Base-by-base conservation (phyloP, 2,888 invertebrate species). In the Chaitophorus viminalis region DNA sequence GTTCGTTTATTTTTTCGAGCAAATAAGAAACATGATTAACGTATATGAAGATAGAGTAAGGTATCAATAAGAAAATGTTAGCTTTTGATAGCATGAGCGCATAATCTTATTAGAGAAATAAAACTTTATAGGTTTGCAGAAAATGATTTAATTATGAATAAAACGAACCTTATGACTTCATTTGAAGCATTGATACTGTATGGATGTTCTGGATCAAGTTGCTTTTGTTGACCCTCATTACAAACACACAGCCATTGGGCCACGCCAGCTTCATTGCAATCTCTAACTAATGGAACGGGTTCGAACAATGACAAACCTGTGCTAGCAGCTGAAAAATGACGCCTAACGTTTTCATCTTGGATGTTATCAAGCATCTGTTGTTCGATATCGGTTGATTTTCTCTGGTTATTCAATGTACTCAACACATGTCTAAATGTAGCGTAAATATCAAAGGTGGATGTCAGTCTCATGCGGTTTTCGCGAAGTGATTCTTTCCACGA, bases 381-480 rank as follows among this genome's bases (percentile, higher is more conserved):
- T 33, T 81, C 31, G 25, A 87, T 84, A 74, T 52, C 36, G 31
- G 54, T 77, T 46, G 79, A 68, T 87, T 68, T 74, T 17, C 21
- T 87, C 33, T 78, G 79, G 5, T 74, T 77, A 17, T 86, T 88
- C 54, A 90, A 81, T 52, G 89, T 90, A 14, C 85, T 52, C 14
- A 90, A 79, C 33, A 90, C 72, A 70, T 90, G 89, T n/a, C 89
- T 83, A 75, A 90, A 90, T 36, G 90, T 90, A 17, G 89, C 89
- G 77, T 90, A 89, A 18, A 90, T 86, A 75, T 90, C 90, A 74
- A 89, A 90, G 52, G 89, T 90, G 36, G 89, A 89, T 9, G 89
- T 76, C 65, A 90, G 88, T 75, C 90, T 84, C 68, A 89, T 89
- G n/a, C 89, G 89, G 87, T 90, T 90, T 18, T 87, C 78, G 17